A percentile compares a stretch with the other conserved stretches of the same genome.
These are phyloP conservation scores for Bacillus rossius DNA, from an alignment of 1,140 invertebrate species.

Conservation along the genomic window DNA sequence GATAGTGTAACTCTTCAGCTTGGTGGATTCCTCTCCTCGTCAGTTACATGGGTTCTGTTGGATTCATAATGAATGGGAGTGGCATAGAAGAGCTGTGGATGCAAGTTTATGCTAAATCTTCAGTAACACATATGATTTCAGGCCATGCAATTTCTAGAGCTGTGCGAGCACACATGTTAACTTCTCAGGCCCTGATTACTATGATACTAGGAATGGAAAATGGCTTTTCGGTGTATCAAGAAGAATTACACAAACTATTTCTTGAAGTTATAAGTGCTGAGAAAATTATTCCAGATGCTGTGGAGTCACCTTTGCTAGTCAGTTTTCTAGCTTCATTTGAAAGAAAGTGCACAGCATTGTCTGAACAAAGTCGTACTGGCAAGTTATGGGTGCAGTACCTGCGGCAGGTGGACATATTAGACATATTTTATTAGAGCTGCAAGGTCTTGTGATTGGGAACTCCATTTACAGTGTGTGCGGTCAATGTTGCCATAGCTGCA, in stretches of 20 bases:
- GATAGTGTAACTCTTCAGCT: conserved; percentile 17
- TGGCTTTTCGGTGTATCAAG: background rate
- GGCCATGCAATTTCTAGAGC: conserved; percentile 40
- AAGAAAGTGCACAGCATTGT: background rate
- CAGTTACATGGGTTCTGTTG: conserved; percentile 38
- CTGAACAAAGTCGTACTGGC: background rate
- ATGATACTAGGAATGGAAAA: background rate
- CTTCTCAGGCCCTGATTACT: background rate
- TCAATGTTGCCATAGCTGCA: conserved; percentile 44
- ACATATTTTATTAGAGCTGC: conserved; percentile 36
- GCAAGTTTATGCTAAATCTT: conserved; percentile 29
- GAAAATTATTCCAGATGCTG: background rate
- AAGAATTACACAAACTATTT: background rate
- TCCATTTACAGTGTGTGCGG: conserved; percentile 35
- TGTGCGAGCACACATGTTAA: conserved; percentile 38
- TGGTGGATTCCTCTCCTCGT: conserved; percentile 35
- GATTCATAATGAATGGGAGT: conserved; percentile 36
- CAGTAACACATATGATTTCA: conserved; percentile 36
- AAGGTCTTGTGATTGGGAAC: conserved; percentile 38
- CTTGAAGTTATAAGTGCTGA: background rate
- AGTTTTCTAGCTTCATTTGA: background rate
- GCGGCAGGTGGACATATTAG: conserved; percentile 32
- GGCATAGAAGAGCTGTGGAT: conserved; percentile 34
- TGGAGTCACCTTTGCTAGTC: background rate
- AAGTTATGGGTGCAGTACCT: conserved; percentile 37